Base-by-base conservation (phyloP, 1,140 invertebrate genomes). In the Atta texana region DNA sequence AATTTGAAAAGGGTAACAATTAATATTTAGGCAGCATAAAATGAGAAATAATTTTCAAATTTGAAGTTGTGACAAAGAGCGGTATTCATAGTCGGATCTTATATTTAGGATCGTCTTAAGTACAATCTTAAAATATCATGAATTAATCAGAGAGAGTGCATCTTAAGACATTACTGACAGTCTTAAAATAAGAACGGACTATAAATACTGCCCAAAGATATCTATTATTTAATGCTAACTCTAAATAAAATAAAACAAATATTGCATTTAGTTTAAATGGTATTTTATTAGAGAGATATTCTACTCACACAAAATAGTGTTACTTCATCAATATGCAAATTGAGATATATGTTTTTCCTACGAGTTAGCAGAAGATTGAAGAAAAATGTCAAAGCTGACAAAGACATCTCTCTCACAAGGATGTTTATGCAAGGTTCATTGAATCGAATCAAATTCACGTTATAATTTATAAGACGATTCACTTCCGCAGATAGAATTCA, bases 401-500 rank as follows among this genome's bases (percentile, higher is more conserved):
- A 39, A 72, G 53, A 81, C 21, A 34, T 82, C 18, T 59, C 34
- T 72, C 7, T 72, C 18, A 14, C 34, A 34, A 16, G 31, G 2
- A 69, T 57, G 21, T 85, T 85, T 64, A 28, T 59, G 59, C 28
- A 51, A 63, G 71, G 57, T 18, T 75, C 77, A 76, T 64, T n/a
- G 31, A 85, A 53, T 78, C 59, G 49, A 44, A 21, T 63, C 0
- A 68, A 64, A 77, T 64, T 77, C 53, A 77, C 12, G 59, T 68
- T 44, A 53, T 18, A 66, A 68, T 85, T 85, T 78, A 28, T 85
- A 84, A 84, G 55, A 75, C 3, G 28, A 34, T 51, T 61, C 55
- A 44, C 69, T 59, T 63, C 39, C 55, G 39, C 68, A 49, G 44
- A 57, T 12, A 44, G 12, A 3, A 44, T 85, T 85, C 24, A 53